Evolutionary conservation across 2,797 vertebrate species (phyloP).

Genomic region (Cheirogaleus major): DNA sequence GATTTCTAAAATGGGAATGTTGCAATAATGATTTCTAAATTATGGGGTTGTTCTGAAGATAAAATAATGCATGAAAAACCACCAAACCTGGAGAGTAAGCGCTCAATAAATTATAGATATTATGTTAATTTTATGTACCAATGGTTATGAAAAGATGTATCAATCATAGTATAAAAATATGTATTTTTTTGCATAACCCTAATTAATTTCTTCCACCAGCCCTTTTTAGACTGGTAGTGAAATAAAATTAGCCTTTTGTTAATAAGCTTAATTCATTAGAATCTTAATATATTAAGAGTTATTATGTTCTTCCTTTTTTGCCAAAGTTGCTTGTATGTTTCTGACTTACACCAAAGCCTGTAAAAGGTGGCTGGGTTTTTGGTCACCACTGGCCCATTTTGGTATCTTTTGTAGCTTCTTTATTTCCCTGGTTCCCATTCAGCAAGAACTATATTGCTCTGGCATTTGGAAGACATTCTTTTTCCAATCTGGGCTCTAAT

Average conservation of each 20-base stretch:
- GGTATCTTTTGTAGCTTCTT: background rate
- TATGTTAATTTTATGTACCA: background rate
- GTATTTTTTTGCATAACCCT: background rate
- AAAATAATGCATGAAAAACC: background rate
- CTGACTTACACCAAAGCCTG: background rate
- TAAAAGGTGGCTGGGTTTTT: background rate
- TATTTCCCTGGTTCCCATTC: background rate
- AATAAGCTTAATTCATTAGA: background rate
- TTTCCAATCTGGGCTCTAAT: background rate
- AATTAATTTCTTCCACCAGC: background rate
- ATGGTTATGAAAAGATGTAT: background rate
- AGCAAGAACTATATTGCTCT: background rate
- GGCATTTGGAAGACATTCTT: background rate
- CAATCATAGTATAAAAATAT: background rate
- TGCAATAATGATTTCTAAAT: background rate
- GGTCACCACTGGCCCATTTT: background rate
- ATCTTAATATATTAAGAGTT: background rate
- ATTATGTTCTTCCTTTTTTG: background rate
- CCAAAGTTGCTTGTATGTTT: background rate
- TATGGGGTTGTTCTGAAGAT: background rate
- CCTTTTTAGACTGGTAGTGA: background rate
- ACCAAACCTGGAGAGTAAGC: background rate
- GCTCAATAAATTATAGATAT: background rate
- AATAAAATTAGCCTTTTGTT: background rate
- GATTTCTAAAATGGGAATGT: background rate